Evolutionary conservation across 2,797 vertebrate genomes (phyloP).

Genomic region (Nasua narica): DNA sequence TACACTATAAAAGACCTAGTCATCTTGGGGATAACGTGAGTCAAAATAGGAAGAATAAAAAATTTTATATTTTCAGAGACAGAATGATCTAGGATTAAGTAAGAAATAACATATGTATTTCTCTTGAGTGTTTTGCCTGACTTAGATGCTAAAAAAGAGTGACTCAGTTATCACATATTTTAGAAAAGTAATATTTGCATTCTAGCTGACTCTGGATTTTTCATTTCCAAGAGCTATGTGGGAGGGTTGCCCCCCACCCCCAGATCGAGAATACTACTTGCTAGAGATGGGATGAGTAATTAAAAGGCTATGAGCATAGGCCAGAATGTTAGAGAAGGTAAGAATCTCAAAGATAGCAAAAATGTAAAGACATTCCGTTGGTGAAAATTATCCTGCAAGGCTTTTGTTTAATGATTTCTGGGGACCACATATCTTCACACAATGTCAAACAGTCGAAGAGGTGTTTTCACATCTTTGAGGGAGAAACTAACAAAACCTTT

Average conservation of each 20-base stretch:
- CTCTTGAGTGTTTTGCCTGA: neutral
- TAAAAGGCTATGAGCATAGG: neutral
- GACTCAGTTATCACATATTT: neutral
- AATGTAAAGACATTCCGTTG: neutral
- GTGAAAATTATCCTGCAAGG: slow-evolving; percentile 7
- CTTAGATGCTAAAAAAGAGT: neutral
- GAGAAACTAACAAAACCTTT: neutral
- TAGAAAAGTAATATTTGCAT: neutral
- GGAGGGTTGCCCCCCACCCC: neutral
- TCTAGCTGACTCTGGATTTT: neutral
- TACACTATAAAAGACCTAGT: neutral
- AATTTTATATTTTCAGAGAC: neutral
- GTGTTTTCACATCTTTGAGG: neutral
- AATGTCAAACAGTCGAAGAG: neutral
- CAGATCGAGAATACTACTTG: neutral
- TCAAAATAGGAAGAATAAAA: neutral
- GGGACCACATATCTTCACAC: neutral
- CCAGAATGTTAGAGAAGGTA: neutral
- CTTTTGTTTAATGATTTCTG: neutral
- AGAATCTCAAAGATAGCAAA: neutral
- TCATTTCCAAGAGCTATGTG: neutral
- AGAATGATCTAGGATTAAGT: neutral
- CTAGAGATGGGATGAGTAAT: neutral
- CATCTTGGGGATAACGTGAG: neutral
- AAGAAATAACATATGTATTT: neutral